phyloP scores from a whole-genome alignment of 2,888 invertebrate genomes.

The Caenorhabditis parvicauda region DNA sequence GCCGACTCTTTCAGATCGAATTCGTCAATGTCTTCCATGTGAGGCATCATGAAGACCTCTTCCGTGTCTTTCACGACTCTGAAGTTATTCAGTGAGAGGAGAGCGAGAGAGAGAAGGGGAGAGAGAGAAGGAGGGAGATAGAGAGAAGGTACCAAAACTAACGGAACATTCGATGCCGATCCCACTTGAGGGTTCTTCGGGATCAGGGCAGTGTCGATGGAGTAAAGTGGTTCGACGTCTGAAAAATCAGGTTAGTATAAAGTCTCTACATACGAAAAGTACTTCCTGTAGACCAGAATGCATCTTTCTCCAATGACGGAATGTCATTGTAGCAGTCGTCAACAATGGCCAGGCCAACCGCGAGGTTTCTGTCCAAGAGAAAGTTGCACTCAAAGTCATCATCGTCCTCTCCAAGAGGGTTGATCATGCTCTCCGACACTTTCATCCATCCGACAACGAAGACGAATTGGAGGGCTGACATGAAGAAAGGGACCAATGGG shows the following conservation, averaged over 20 bases:
- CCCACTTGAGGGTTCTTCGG: conserved; percentile 46
- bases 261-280: background rate
- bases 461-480: conserved; percentile 55
- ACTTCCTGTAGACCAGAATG: conserved; percentile 33
- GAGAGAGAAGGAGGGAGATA: background rate
- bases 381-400: conserved; percentile 54
- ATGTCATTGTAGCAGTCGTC: conserved; percentile 41
- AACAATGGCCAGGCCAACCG: conserved; percentile 37
- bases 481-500: conserved; percentile 48
- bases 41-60: conserved; percentile 33
- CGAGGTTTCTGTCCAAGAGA: conserved; percentile 41
- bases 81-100: too few species aligned
- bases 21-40: conserved; percentile 29
- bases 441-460: conserved; percentile 60
- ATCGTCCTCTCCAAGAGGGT: conserved; percentile 56
- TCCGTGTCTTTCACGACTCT: conserved; percentile 18
- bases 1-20: conserved; percentile 24
- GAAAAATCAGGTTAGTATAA: background rate
- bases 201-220: conserved; percentile 40
- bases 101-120: too few species aligned
- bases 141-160: conserved; percentile 1
- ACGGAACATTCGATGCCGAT: conserved; percentile 41
- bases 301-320: conserved; percentile 34
- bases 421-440: conserved; percentile 53
- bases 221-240: conserved; percentile 38